Evolutionary conservation across 2,113 vertebrate species (phyloP).

Genomic region (Chlorocebus sabaeus): DNA sequence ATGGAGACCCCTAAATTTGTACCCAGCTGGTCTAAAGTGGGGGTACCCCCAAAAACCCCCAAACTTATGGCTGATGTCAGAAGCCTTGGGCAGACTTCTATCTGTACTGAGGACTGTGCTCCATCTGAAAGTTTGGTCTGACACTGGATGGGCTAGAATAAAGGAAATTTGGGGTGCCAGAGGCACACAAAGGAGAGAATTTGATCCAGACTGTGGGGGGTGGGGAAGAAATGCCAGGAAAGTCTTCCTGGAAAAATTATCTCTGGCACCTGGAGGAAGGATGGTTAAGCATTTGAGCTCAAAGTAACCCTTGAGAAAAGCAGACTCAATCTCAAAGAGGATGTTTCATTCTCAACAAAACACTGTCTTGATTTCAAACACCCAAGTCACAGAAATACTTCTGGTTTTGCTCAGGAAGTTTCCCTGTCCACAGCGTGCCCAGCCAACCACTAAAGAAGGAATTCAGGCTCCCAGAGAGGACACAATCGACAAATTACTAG

Average conservation of each 20-base stretch:
- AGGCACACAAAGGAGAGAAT: neutral
- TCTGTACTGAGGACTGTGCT: neutral
- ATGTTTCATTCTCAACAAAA: neutral
- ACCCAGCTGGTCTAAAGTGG: neutral
- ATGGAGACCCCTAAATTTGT: neutral
- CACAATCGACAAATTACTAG: fast-evolving
- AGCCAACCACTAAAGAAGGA: neutral
- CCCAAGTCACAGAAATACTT: neutral
- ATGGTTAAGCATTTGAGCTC: neutral
- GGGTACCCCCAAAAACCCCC: too few relatives aligned
- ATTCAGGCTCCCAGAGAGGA: neutral
- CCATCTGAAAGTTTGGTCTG: neutral
- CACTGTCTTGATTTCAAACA: neutral
- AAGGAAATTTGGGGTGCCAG: neutral
- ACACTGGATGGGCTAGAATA: neutral
- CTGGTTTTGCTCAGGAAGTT: neutral
- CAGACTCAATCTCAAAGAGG: neutral
- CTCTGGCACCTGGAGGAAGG: neutral
- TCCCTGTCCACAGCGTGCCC: too few relatives aligned
- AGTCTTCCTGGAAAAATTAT: neutral
- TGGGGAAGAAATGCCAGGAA: neutral
- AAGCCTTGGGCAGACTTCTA: neutral
- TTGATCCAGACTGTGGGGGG: neutral
- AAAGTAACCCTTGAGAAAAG: neutral
- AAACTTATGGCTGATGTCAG: neutral